Evolutionary conservation across 1,140 invertebrate species (phyloP).

Genomic region (Tetragonula clypearis): DNA sequence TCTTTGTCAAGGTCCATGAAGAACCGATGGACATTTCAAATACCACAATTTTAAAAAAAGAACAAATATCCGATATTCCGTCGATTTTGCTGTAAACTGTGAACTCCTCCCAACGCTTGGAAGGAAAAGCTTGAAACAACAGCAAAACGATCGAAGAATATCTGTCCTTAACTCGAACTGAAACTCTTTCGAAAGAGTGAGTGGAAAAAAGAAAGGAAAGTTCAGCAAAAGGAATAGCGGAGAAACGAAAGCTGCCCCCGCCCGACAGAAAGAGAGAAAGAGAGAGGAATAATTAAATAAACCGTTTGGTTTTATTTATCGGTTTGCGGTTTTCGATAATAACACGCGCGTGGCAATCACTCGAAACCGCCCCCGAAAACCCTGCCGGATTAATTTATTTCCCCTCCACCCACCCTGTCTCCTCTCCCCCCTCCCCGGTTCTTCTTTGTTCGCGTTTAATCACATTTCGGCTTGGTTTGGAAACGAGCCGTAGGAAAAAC

Average conservation of each 20-base stretch:
- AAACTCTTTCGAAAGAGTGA: too few relatives aligned
- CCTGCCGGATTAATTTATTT: conserved; percentile 30
- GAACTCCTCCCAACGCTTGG: too few relatives aligned
- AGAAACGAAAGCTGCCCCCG: neutral
- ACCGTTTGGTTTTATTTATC: conserved; percentile 26
- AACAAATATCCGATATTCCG: too few relatives aligned
- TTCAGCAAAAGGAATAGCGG: neutral
- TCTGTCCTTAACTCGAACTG: too few relatives aligned
- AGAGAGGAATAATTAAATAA: conserved; percentile 28
- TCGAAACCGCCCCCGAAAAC: neutral
- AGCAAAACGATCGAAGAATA: too few relatives aligned
- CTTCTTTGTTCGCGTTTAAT: conserved; percentile 36
- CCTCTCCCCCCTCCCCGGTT: neutral
- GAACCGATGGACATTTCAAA: too few relatives aligned
- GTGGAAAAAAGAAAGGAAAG: neutral
- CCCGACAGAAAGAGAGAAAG: neutral
- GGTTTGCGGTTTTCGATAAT: conserved; percentile 29
- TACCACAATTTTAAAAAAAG: too few relatives aligned
- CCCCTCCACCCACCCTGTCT: too few relatives aligned
- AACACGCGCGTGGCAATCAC: neutral
- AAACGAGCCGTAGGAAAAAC: conserved; percentile 11
- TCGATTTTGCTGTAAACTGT: too few relatives aligned
- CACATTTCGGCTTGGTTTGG: conserved; percentile 5
- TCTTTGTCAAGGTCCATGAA: too few relatives aligned
- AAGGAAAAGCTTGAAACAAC: too few relatives aligned